Conservation (phyloP, 2,113 vertebrate genomes). For the Tetrao urogallus region DNA sequence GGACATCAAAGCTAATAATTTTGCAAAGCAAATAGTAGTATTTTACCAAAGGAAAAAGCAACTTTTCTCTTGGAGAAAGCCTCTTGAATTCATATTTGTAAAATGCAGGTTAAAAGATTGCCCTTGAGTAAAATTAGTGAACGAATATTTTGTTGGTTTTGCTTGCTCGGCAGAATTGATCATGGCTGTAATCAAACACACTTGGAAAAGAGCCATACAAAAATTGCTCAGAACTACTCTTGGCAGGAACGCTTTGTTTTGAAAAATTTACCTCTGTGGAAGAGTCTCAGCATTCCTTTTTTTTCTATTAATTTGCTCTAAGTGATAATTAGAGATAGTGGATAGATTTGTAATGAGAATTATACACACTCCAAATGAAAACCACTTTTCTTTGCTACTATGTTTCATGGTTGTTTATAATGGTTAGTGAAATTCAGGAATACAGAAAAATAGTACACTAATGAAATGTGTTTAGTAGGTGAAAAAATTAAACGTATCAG, state of each 20-base stretch:
- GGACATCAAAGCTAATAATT: background rate
- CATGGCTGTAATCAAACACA: conserved; percentile 46
- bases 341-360: conserved; percentile 32
- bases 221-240: conserved; percentile 49
- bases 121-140: conserved; percentile 35
- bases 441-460: background rate
- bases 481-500: background rate
- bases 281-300: background rate
- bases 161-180: conserved; percentile 40
- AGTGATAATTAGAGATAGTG: conserved; percentile 51
- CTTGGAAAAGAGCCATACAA: conserved; percentile 37
- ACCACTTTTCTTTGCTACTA: background rate
- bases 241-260: conserved; percentile 42
- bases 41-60: background rate
- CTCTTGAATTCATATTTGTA: background rate
- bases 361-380: background rate
- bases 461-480: background rate
- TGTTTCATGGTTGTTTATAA: background rate
- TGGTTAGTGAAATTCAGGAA: background rate
- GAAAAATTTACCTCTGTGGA: conserved; percentile 43
- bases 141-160: conserved; percentile 41
- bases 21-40: background rate
- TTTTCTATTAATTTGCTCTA: conserved; percentile 45
- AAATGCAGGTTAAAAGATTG: background rate
- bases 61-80: background rate